Base-by-base conservation (phyloP, 2,113 vertebrate species). In the Crotalus horridus region DNA sequence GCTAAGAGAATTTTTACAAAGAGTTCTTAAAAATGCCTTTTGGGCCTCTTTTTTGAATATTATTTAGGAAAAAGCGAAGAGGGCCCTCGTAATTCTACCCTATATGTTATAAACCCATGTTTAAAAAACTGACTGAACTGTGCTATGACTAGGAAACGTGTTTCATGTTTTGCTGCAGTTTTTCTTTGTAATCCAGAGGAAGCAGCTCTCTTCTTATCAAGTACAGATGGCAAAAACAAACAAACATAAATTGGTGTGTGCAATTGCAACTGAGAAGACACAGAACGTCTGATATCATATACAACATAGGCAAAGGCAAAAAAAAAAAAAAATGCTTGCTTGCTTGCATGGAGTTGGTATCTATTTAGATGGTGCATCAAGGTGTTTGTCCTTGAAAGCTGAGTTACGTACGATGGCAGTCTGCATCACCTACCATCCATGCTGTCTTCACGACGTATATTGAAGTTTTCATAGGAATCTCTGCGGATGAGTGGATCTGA, bases 391-490 rank as follows among this genome's bases (percentile, higher is more conserved):
- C 20, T 33, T 59, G 1, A 43, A 26, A 90, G 15, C 48, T 53
- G 23, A 21, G 12, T 20, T 39, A 20, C 23, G 0, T 59, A 26
- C 11, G 53, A 51, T 0, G 93, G 8, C 0, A 92, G 89, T 81
- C 94, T 94, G 26, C 91, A 87, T 91, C 94, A 96, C 97, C 97
- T 81, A 97, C 99, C 99, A 20, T 99, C 98, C 46, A 97, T 7
- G 20, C 96, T 96, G 33, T 99, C 99, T 90, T 99, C 99, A 0
- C 97, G 98, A 29, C 90, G 98, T 88, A 98, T 98, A 69, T 97
- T 98, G 96, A 99, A 98, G 97, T 99, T 99, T 95, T 99, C 99
- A 0, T 99, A 99, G 9, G 99, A 99, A 89, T 99, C 99, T 98
- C 99, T 99, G 90, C 99, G 99, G 95, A 99, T 99, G 91, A 99